These are phyloP conservation scores for Galaxea fascicularis DNA, from an alignment of 92 coral and sea anemone genomes.

Conservation along the genomic window DNA sequence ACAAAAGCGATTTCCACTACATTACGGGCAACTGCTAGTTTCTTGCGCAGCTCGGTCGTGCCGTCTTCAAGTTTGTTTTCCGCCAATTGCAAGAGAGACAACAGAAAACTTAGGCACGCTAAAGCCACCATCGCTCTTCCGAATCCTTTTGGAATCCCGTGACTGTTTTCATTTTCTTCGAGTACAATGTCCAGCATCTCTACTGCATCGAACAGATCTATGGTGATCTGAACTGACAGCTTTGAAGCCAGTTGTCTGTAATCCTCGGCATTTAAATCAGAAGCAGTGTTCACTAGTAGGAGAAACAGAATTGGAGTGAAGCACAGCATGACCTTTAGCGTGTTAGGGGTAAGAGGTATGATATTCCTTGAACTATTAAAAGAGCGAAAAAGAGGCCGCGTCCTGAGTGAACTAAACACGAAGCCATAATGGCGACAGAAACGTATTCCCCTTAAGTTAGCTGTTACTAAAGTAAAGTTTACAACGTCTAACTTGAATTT, in stretches of 20 bases:
- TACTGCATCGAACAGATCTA: slow-evolving; percentile 74
- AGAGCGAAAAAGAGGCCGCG: slow-evolving; percentile 19
- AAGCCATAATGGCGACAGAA: slow-evolving; percentile 21
- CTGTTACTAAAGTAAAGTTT: too few relatives aligned
- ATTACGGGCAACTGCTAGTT: neutral
- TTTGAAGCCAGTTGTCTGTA: slow-evolving; percentile 33
- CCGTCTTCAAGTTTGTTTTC: neutral
- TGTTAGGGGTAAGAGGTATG: slow-evolving; percentile 13
- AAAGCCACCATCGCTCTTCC: slow-evolving; percentile 17
- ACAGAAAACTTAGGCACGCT: slow-evolving; percentile 23
- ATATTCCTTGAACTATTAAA: slow-evolving; percentile 13
- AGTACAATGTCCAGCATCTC: slow-evolving; percentile 59
- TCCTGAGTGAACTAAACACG: slow-evolving; percentile 1
- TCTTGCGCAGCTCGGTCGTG: neutral
- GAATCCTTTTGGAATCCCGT: slow-evolving; percentile 32
- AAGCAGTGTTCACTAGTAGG: slow-evolving; percentile 35
- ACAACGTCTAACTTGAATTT: too few relatives aligned
- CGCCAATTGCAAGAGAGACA: slow-evolving; percentile 19
- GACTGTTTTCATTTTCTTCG: slow-evolving; percentile 35
- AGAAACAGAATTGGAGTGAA: slow-evolving; percentile 15
- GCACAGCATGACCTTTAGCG: slow-evolving; percentile 19
- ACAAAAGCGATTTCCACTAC: slow-evolving; percentile 16
- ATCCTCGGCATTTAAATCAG: slow-evolving; percentile 2
- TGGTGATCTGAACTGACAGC: slow-evolving; percentile 46
- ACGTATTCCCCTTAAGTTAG: too few relatives aligned